Conservation (phyloP, 2,888 invertebrate species). For the Clanis bilineata region DNA sequence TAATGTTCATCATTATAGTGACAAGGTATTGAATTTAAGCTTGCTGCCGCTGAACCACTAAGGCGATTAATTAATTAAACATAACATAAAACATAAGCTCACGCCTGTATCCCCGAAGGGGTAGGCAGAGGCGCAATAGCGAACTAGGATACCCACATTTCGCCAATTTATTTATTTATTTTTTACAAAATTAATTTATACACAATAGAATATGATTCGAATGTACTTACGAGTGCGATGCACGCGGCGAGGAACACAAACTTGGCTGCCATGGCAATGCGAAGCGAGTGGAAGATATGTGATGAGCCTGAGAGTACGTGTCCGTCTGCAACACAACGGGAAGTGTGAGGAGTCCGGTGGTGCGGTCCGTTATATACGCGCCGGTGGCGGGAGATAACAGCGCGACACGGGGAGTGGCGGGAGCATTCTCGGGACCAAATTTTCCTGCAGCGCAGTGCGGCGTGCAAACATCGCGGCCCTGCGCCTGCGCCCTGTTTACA, state of each 20-base stretch:
- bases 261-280: conserved; percentile 54
- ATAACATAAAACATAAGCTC: no score
- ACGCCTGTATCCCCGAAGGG: no score
- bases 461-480: conserved; percentile 14
- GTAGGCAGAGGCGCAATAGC: no score
- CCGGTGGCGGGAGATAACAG: conserved; percentile 15
- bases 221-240: conserved; percentile 64
- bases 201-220: neutral
- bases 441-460: conserved; percentile 15
- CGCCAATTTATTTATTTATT: no score
- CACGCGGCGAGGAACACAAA: conserved; percentile 60
- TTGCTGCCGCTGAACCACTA: no score
- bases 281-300: conserved; percentile 5
- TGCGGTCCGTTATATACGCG: conserved; percentile 38
- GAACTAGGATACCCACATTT: no score
- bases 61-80: no score
- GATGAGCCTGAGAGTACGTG: conserved; percentile 22
- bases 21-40: no score
- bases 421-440: conserved; percentile 13
- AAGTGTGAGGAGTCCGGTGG: conserved; percentile 38
- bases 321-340: conserved; percentile 40
- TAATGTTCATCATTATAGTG: no score
- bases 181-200: no score
- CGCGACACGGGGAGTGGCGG: conserved; percentile 9
- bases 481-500: conserved; percentile 25